Base-by-base conservation (phyloP, 2,888 invertebrate genomes). In the Caenorhabditis zanzibari region DNA sequence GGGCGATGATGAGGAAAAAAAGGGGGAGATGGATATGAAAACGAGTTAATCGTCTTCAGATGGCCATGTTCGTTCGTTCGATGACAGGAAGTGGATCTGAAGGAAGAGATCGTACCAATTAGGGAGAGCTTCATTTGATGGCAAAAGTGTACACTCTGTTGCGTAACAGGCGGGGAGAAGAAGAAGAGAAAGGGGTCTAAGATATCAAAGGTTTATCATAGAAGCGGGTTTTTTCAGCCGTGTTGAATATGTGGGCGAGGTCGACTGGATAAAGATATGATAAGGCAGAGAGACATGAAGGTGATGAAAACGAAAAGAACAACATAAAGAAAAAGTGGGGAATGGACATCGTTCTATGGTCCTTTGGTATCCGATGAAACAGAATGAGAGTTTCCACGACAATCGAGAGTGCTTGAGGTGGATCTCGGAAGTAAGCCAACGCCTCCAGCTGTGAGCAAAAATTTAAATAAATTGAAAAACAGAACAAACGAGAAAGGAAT, bases 261-360 rank as follows among this genome's bases (percentile, higher is more conserved):
- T 79, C 79, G 79, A 79, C 69, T 54, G 79, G 56, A 71, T 71
- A 56, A 71, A 79, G 77, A 79, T 79, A 79, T 79, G 79, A 79
- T 79, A 68, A 68, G 47, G 56, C 10, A 38, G 7, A 10, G n/a
- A 54, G 28, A 58, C 19, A 52, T 38, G 74, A 16, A 61, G 52
- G 49, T 56, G 69, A 54, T 38, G 59, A 61, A 63, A 63, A 71
- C n/a, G 58, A 58, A 71, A 32, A 32, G 44, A 58, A 59, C 47
- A 24, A 28, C 19, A 68, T 68, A 35, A 26, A 74, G 35, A 14
- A 64, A 38, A 44, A 63, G 64, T 22, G 52, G 47, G 58, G 41
- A 16, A n/a, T 24, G 35, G 47, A 38, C 32, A 38, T 26, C 49
- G 68, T 61, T 76, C 61, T 68, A 76, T 66, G 75, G 61, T 68